Evolutionary conservation across 2,888 invertebrate genomes (phyloP), one percentile per base, ranked within the genome.

Genomic region (Marasmarcha lunaedactyla): DNA sequence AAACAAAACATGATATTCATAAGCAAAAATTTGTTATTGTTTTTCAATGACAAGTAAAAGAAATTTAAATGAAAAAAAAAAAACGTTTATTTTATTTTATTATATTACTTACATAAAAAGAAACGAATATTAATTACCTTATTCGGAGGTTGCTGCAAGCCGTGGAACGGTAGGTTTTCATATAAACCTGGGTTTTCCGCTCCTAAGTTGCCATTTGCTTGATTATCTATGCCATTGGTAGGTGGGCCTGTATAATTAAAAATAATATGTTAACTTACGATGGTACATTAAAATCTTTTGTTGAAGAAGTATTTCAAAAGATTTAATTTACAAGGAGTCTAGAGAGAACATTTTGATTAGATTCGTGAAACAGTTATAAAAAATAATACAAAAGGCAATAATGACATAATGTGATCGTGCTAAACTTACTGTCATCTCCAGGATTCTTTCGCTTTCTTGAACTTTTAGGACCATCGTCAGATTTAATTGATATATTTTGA

Each of bases 151-250:
- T 93, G 92, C 85, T 95, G 95, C 65, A 95, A 89, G 59, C 95
- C 95, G 76, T 95, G 95, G 88, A 95, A 96, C 66, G 95, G 95
- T 63, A 95, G 89, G 84, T 96, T 96, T 85, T 96, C 95, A 87
- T 95, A 96, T 69, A 92, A 90, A 71, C 93, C 93, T 55, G 92
- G 92, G 72, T 90, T 90, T 73, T 93, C 93, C 81, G 89, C 88
- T 71, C 89, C 87, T 35, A 78, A 55, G 55, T 61, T 84, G 86
- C 90, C 88, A 88, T 89, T 86, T 47, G 72, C 65, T 45, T 73
- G 71, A 78, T 72, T 81, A 83, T 81, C 83, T 87, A 77, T 68
- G 73, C 83, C 83, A 81, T 81, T 83, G 69, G 78, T 65, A 77
- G 81, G 76, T 71, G 83, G 83, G 74, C 83, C 83, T 83, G 72